A percentile compares a stretch with the other conserved stretches of the same genome.
phyloP scores from a whole-genome alignment of 2,797 vertebrate genomes.

The Tenualosa thibaudeaui region DNA sequence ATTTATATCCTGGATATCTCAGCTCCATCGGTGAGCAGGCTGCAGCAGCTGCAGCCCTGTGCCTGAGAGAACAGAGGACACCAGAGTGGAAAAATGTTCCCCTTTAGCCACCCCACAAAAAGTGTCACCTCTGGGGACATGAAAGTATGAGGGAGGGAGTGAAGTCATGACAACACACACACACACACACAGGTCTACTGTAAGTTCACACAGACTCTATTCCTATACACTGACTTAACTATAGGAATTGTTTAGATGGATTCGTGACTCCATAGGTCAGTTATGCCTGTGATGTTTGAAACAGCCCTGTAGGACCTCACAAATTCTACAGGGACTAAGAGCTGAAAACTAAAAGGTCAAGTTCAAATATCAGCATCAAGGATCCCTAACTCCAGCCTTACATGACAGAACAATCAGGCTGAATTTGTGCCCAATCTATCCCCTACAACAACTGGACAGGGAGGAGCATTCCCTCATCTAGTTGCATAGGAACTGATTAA shows the following conservation, averaged over 20 bases:
- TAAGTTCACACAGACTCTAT: background rate
- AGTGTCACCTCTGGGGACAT: conserved; percentile 28
- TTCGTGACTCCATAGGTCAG: conserved; percentile 4
- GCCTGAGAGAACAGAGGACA: conserved; percentile 9
- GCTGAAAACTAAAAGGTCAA: background rate
- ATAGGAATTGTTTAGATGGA: background rate
- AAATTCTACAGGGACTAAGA: background rate
- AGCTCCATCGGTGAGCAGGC: conserved; percentile 18
- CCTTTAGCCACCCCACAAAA: conserved; percentile 16
- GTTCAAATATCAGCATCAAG: background rate
- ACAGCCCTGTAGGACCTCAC: background rate
- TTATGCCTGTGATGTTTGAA: background rate
- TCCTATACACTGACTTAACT: background rate
- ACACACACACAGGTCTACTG: conserved; percentile 9
- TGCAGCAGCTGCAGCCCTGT: conserved; percentile 21
- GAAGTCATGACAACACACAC: background rate
- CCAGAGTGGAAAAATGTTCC: conserved; percentile 55
- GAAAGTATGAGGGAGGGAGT: conserved; percentile 15
- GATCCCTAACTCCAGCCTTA: background rate
- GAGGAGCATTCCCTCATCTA: no score
- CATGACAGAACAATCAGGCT: no score
- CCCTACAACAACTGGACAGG: no score
- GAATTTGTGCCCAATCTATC: no score
- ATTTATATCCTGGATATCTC: conserved; percentile 19
- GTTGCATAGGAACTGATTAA: no score